Percentiles rank a stretch among this genome's conserved stretches.
Conservation (phyloP, 2,888 invertebrate species). For the Buathra laborator region DNA sequence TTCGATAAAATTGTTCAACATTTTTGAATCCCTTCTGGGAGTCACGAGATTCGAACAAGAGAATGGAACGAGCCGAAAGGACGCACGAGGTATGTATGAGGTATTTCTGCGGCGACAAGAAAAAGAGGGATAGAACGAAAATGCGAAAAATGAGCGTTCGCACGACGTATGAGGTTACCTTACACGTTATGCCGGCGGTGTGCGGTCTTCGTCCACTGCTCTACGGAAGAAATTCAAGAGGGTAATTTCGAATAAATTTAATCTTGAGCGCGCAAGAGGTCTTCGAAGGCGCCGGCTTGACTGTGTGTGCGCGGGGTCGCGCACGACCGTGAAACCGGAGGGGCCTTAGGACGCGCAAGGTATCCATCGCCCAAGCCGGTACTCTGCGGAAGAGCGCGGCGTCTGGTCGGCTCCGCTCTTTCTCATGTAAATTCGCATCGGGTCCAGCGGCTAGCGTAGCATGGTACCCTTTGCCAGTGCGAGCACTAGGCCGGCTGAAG, state of each 20-base stretch:
- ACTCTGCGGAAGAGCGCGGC: slow-evolving; percentile 30
- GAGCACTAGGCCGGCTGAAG: slow-evolving; percentile 68
- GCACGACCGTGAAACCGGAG: slow-evolving; percentile 75
- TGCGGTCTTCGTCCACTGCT: slow-evolving; percentile 65
- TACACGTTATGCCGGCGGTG: slow-evolving; percentile 73
- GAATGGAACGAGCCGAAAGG: not conserved
- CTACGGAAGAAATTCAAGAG: slow-evolving; percentile 79
- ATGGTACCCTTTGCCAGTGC: slow-evolving; percentile 54
- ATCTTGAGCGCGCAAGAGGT: slow-evolving; percentile 74
- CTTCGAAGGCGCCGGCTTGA: slow-evolving; percentile 73
- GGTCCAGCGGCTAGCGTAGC: slow-evolving; percentile 58
- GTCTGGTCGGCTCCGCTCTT: slow-evolving; percentile 63
- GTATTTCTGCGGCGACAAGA: slow-evolving; percentile 15
- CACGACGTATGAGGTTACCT: slow-evolving; percentile 78
- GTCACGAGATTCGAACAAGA: not conserved
- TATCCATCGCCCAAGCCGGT: slow-evolving; percentile 51
- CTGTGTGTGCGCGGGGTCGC: slow-evolving; percentile 43
- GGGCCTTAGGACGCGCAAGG: slow-evolving; percentile 62
- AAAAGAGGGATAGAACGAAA: slow-evolving; percentile 37
- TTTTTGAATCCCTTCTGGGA: not conserved
- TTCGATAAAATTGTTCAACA: not conserved
- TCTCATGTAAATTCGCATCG: slow-evolving; percentile 70
- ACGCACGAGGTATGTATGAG: slow-evolving; percentile 5
- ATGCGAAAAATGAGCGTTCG: slow-evolving; percentile 62
- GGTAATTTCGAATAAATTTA: slow-evolving; percentile 80